phyloP scores from a whole-genome alignment of 2,113 vertebrate genomes.

The Bombycilla garrulus region DNA sequence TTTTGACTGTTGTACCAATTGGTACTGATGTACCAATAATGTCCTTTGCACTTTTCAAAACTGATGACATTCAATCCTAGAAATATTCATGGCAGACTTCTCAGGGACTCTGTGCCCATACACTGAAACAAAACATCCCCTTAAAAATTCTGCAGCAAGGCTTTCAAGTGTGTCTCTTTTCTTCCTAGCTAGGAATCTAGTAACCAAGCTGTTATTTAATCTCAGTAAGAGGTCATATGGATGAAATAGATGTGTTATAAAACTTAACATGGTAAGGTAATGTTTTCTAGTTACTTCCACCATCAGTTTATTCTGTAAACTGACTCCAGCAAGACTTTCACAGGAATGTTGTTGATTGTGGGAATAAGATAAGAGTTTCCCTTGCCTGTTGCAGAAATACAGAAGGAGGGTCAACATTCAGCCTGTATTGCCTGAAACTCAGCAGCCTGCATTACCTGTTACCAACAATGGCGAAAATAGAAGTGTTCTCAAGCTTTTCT shows the following conservation, averaged over 20 bases:
- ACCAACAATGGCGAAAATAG: background rate
- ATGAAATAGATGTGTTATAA: background rate
- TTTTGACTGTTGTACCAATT: background rate
- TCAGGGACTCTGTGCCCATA: background rate
- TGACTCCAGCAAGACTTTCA: background rate
- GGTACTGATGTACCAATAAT: background rate
- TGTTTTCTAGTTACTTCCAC: background rate
- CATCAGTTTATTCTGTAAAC: background rate
- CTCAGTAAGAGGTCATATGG: background rate
- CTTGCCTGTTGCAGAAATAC: background rate
- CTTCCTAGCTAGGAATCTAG: background rate
- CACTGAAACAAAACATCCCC: background rate
- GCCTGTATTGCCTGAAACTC: background rate
- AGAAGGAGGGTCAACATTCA: background rate
- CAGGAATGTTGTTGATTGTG: background rate
- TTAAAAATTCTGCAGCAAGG: background rate
- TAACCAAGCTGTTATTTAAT: background rate
- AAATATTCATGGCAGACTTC: background rate
- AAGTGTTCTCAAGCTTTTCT: background rate
- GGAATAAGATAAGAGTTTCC: background rate
- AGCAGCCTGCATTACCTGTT: background rate
- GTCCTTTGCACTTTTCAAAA: background rate
- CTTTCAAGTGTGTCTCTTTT: background rate
- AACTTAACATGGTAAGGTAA: background rate
- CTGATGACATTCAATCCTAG: background rate